Evolutionary conservation across 2,113 vertebrate species (phyloP), one percentile per base, ranked within the genome.

Genomic region (Nyctereutes procyonoides): DNA sequence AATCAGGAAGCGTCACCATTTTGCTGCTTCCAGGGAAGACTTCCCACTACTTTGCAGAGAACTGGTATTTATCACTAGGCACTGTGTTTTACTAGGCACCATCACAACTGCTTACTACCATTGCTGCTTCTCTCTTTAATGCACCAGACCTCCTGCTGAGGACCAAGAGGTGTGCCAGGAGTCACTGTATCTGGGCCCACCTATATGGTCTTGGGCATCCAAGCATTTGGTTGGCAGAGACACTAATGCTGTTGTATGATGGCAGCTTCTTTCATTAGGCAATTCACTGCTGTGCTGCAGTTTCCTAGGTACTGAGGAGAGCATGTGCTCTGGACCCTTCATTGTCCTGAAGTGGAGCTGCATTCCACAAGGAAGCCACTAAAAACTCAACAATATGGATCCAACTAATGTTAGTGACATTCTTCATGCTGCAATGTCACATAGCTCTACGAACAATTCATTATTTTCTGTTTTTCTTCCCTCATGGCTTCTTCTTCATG

Each of bases 181-280:
- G 69, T 89, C 30, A 79, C 5, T 80, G 30, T 1, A 16, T 62
- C 15, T 30, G 48, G 1, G 32, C 6, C 24, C 8, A 48, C 0
- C 15, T 32, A 1, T 3, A 19, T 1, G 0, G 3, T 56, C 22
- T 16, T 28, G 1, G 7, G 9, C 6, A 4, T 69, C 5, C 2
- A 32, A 8, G 26, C 58, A 2, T 65, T 85, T 22, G 26, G 5
- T 62, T 8, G 67, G 1, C 38, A 95, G 4, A 30, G 35, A 73
- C 2, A 20, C 32, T 0, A 62, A 5, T 12, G 55, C 28, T 62
- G 1, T 19, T 28, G 51, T 4, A 15, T 15, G 1, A 43, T 67
- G 12, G 8, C 8, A 58, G 32, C 51, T 90, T 74, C 56, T 90
- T 74, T 67, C n/a, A 38, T 12, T 16, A 43, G 32, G 22, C 28